phyloP scores from a whole-genome alignment of 1,140 invertebrate genomes.

The Penaeus vannamei region DNA sequence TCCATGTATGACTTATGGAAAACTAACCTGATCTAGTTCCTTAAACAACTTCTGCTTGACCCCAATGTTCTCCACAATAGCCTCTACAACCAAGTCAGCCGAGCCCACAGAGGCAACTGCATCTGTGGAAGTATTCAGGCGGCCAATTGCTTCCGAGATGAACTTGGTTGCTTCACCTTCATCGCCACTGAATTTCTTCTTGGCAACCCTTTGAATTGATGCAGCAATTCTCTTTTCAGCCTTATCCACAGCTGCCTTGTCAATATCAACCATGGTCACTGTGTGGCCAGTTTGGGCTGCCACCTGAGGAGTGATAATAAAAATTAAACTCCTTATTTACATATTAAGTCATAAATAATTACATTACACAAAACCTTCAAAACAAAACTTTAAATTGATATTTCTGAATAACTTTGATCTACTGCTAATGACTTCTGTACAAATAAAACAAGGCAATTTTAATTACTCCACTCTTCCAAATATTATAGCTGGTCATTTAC shows the following conservation, averaged over 20 bases:
- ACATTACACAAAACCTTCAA: no score
- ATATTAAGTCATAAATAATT: no score
- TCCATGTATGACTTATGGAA: not conserved
- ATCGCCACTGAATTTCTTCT: constrained; percentile 82
- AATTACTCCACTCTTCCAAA: no score
- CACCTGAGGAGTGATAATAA: constrained; percentile 77
- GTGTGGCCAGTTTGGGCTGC: constrained; percentile 83
- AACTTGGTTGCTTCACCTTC: constrained; percentile 79
- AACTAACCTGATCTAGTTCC: constrained; percentile 71
- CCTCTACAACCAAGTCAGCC: constrained; percentile 87
- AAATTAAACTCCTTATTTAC: not conserved
- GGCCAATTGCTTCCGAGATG: constrained; percentile 76
- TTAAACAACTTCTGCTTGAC: constrained; percentile 86
- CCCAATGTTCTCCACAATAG: constrained; percentile 88
- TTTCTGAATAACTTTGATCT: no score
- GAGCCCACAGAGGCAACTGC: constrained; percentile 77
- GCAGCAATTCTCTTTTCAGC: constrained; percentile 79
- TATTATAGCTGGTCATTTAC: no score
- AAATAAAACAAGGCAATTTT: no score
- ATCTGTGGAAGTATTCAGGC: constrained; percentile 78
- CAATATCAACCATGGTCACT: constrained; percentile 84
- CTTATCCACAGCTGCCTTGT: constrained; percentile 80
- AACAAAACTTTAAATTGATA: no score
- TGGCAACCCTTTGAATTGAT: constrained; percentile 82
- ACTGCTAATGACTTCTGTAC: no score